Percentiles rank a stretch among this genome's conserved stretches.
phyloP scores from a whole-genome alignment of 35 echinoderm and acorn worm genomes.

The Strongylocentrotus purpuratus region DNA sequence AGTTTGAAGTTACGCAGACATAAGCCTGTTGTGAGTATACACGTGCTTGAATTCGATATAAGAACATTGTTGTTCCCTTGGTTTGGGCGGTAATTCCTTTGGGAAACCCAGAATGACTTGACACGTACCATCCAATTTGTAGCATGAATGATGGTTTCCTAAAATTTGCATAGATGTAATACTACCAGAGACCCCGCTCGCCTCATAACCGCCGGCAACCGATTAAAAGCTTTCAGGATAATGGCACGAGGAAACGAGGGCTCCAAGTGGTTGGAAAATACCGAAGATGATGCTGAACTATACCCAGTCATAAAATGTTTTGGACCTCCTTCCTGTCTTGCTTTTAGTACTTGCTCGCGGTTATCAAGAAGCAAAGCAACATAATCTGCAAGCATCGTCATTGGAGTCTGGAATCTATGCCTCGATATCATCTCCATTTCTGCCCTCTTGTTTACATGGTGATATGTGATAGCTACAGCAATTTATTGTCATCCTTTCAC shows the following conservation, averaged over 20 bases:
- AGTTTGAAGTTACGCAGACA: not conserved
- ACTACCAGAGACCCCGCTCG: not conserved
- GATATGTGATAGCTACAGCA: not conserved
- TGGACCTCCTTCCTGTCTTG: not conserved
- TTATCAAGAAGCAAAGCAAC: not conserved
- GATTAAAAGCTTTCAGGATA: not conserved
- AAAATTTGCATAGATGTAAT: not conserved
- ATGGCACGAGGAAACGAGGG: not conserved
- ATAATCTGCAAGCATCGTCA: not conserved
- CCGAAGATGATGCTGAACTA: not conserved
- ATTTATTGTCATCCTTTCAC: not conserved
- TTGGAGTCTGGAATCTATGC: not conserved
- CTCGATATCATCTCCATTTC: not conserved
- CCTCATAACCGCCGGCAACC: not conserved
- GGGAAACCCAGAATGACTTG: not conserved
- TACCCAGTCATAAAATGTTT: not conserved
- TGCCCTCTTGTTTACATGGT: not conserved
- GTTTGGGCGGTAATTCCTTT: not conserved
- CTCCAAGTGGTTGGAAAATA: not conserved
- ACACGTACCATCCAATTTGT: not conserved
- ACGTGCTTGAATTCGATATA: not conserved
- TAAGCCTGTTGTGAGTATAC: not conserved
- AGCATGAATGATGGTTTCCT: conserved; percentile 11
- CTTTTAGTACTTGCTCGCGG: not conserved
- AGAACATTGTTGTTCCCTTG: not conserved